These are phyloP conservation scores for Teleogryllus occipitalis DNA, from an alignment of 1,140 invertebrate species.

Conservation along the genomic window DNA sequence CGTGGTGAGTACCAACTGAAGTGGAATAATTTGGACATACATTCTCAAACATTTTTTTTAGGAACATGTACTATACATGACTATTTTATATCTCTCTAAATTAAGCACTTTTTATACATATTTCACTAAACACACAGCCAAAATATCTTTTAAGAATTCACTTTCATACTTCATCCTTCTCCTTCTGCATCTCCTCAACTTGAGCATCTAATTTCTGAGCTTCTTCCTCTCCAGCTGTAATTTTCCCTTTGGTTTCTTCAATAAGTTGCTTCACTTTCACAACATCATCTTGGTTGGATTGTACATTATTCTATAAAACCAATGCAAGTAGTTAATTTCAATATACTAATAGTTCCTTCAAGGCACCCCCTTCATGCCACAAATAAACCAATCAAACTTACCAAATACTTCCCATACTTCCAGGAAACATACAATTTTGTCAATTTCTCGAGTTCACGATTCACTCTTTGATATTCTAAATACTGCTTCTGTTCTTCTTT, in stretches of 20 bases:
- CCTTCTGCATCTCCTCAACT: slow-evolving; percentile 42
- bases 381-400: slow-evolving; percentile 35
- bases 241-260: slow-evolving; percentile 33
- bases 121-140: neutral
- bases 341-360: too few species aligned
- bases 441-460: slow-evolving; percentile 79
- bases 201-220: slow-evolving; percentile 45
- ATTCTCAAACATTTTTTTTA: too few species aligned
- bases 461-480: slow-evolving; percentile 80
- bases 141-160: neutral
- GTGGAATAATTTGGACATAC: too few species aligned
- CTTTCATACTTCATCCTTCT: slow-evolving; percentile 47
- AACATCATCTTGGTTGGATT: slow-evolving; percentile 36
- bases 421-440: slow-evolving; percentile 68
- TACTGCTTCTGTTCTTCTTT: slow-evolving; percentile 78
- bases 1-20: too few species aligned
- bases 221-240: slow-evolving; percentile 36
- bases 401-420: slow-evolving; percentile 42
- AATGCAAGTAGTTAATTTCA: neutral
- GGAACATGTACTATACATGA: too few species aligned
- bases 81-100: too few species aligned
- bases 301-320: neutral
- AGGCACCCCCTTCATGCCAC: neutral
- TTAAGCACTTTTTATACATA: neutral
- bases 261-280: slow-evolving; percentile 30